Percentiles rank a stretch among this genome's conserved stretches.
Conservation (phyloP, 2,888 invertebrate species). For the Prenolepis imparis region DNA sequence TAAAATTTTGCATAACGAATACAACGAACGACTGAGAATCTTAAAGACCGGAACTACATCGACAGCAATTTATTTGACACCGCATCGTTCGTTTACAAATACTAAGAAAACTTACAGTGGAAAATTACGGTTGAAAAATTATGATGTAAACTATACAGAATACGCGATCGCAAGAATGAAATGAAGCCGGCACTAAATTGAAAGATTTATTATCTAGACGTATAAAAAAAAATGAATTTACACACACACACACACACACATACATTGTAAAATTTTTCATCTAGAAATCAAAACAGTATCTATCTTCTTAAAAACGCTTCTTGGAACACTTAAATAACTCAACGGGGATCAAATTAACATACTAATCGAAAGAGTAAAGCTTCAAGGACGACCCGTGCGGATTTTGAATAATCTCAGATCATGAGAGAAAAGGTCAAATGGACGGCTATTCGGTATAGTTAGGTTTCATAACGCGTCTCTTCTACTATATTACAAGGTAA, state of each 20-base stretch:
- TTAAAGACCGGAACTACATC: not conserved
- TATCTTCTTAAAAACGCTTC: constrained; percentile 37
- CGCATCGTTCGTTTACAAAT: not conserved
- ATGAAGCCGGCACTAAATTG: not conserved
- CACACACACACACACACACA: too few species aligned
- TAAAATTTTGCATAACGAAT: not conserved
- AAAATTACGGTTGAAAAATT: not conserved
- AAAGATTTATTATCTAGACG: not conserved
- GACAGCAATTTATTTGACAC: not conserved
- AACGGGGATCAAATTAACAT: constrained; percentile 65
- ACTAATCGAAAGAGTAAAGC: constrained; percentile 64
- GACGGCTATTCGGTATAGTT: not conserved
- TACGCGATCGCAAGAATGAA: too few species aligned
- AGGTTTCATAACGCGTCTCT: not conserved
- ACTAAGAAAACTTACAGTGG: not conserved
- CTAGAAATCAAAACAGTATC: not conserved
- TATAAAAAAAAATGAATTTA: not conserved
- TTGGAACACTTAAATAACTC: constrained; percentile 56
- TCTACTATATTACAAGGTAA: not conserved
- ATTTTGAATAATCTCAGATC: constrained; percentile 52
- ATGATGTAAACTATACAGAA: not conserved
- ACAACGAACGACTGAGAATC: not conserved
- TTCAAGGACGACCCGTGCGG: constrained; percentile 21
- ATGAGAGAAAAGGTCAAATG: constrained; percentile 1
- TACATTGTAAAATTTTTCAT: not conserved